Percentiles rank a stretch among this genome's conserved stretches.
phyloP scores from a whole-genome alignment of 2,113 vertebrate species.

The Clarias gariepinus region DNA sequence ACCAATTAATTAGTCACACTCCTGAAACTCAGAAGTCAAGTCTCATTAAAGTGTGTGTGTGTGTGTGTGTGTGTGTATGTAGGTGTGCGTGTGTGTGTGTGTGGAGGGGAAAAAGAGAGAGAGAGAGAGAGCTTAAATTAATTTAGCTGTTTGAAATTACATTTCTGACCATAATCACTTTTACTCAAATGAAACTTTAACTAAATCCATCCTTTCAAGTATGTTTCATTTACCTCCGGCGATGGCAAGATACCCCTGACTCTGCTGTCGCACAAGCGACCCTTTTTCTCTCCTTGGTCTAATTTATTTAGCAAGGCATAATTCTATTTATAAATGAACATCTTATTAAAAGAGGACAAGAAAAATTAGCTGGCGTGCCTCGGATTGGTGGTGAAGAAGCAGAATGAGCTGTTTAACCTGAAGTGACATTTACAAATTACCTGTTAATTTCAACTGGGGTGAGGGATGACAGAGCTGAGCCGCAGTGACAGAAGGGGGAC shows the following conservation, averaged over 20 bases:
- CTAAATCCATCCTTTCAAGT: slow-evolving; percentile 86
- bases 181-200: slow-evolving; percentile 91
- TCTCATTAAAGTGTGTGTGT: slow-evolving; percentile 77
- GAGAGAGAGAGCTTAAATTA: slow-evolving; percentile 75
- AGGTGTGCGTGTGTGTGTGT: slow-evolving; percentile 6
- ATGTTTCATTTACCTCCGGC: slow-evolving; percentile 83
- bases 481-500: slow-evolving; percentile 91
- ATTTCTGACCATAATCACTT: slow-evolving; percentile 90
- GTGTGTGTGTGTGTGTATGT: slow-evolving; percentile 21
- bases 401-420: slow-evolving; percentile 99
- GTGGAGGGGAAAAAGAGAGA: not conserved
- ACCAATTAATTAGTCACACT: slow-evolving; percentile 76
- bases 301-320: slow-evolving; percentile 98
- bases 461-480: slow-evolving; percentile 98
- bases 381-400: slow-evolving; percentile 94
- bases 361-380: slow-evolving; percentile 91
- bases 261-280: slow-evolving; percentile 76
- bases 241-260: slow-evolving; percentile 81
- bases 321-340: slow-evolving; percentile 99
- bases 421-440: slow-evolving; percentile 99
- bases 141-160: slow-evolving; percentile 90
- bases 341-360: slow-evolving; percentile 98
- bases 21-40: slow-evolving; percentile 77
- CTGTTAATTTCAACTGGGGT: slow-evolving; percentile 99
- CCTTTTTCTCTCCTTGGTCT: slow-evolving; percentile 82